Evolutionary conservation across 2,888 invertebrate species (phyloP).

Genomic region (Autographa pulchrina): DNA sequence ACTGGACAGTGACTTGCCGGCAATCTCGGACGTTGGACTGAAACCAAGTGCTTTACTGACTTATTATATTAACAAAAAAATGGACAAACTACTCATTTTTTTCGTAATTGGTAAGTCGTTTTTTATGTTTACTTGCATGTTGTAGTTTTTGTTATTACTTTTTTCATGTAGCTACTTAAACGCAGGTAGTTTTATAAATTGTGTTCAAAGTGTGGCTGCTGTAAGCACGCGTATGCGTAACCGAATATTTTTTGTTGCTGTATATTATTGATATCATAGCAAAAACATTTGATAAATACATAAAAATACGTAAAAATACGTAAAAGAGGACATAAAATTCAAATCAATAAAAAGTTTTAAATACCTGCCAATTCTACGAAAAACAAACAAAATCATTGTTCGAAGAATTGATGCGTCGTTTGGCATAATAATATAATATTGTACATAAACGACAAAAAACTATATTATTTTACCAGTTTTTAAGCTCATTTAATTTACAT

Average conservation of each 20-base stretch:
- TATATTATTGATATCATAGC: background rate
- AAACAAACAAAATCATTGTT: background rate
- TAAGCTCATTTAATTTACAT: background rate
- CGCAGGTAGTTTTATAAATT: conserved; percentile 2
- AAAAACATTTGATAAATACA: background rate
- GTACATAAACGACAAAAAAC: background rate
- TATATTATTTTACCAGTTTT: background rate
- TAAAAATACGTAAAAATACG: no score
- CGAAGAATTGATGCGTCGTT: background rate
- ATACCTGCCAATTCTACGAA: background rate
- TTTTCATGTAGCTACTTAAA: background rate
- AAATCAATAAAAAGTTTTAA: background rate
- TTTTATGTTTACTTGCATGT: background rate
- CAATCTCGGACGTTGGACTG: conserved; percentile 40
- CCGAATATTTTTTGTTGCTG: background rate
- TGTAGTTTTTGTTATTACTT: background rate
- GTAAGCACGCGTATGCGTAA: background rate
- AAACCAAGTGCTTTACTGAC: conserved; percentile 19
- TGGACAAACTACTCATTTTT: conserved; percentile 67
- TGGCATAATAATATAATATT: background rate
- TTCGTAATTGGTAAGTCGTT: conserved; percentile 71
- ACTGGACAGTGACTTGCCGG: conserved; percentile 55
- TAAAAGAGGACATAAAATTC: background rate
- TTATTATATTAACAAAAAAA: conserved; percentile 47
- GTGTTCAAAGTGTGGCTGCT: background rate